phyloP scores from a whole-genome alignment of 1,140 invertebrate species.

The Tetramorium simillimum region DNA sequence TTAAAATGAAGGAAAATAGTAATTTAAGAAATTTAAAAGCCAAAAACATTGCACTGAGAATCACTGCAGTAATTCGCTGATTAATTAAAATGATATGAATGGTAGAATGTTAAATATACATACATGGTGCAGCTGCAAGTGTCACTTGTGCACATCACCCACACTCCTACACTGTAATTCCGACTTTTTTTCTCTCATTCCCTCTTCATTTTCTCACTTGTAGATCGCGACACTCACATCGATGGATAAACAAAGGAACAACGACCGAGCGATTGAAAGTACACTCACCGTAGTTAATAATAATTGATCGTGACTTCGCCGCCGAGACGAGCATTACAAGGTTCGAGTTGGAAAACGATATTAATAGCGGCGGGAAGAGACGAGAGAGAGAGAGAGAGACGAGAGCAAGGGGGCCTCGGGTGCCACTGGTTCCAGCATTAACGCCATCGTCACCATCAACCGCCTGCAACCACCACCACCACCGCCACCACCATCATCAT shows the following conservation, averaged over 20 bases:
- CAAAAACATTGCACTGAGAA: not conserved
- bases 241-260: not conserved
- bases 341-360: not conserved
- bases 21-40: not conserved
- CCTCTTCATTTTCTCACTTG: not conserved
- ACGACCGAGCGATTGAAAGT: not conserved
- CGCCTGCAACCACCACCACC: constrained; percentile 56
- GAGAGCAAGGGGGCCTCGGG: constrained; percentile 56
- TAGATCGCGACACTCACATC: not conserved
- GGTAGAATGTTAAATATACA: not conserved
- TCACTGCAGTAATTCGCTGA: not conserved
- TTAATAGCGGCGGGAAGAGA: constrained; percentile 11
- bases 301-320: not conserved
- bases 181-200: not conserved
- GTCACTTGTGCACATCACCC: not conserved
- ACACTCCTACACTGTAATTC: not conserved
- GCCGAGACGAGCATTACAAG: too few relatives aligned
- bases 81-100: constrained; percentile 4
- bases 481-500: constrained; percentile 25
- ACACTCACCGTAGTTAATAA: not conserved
- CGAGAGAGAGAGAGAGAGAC: not conserved
- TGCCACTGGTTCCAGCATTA: constrained; percentile 65
- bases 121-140: not conserved
- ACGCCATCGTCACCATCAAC: constrained; percentile 70
- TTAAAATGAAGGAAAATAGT: not conserved